Conservation (phyloP, 2,797 vertebrate species). For the Hyperoplus lanceolatus region DNA sequence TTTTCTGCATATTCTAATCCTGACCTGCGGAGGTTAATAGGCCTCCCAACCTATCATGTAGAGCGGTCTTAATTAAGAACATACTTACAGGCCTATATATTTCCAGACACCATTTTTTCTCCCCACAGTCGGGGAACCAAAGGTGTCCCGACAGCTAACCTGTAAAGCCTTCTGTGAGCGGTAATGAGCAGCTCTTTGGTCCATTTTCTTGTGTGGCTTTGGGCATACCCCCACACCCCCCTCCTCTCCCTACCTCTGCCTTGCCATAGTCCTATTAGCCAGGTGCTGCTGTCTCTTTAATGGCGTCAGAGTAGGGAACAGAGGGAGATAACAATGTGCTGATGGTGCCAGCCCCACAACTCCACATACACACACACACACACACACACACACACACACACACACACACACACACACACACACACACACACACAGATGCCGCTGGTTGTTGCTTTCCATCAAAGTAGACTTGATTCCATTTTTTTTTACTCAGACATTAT, state of each 20-base stretch:
- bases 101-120: constrained; percentile 14
- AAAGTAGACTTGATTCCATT: constrained; percentile 73
- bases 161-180: constrained; percentile 31
- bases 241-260: constrained; percentile 45
- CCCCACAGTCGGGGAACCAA: constrained; percentile 10
- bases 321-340: constrained; percentile 81
- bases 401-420: too few species aligned
- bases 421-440: constrained; percentile 42
- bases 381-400: too few species aligned
- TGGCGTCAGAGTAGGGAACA: constrained; percentile 54
- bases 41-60: constrained; percentile 17
- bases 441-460: constrained; percentile 64
- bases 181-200: constrained; percentile 67
- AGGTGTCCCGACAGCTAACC: constrained; percentile 43
- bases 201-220: constrained; percentile 48
- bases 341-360: constrained; percentile 68
- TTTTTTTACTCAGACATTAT: constrained; percentile 60
- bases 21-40: constrained; percentile 23
- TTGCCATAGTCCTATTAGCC: constrained; percentile 45
- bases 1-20: constrained; percentile 17
- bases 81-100: constrained; percentile 13
- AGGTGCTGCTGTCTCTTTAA: constrained; percentile 70
- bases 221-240: constrained; percentile 15
- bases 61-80: constrained; percentile 51
- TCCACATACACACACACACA: constrained; percentile 11